Evolutionary conservation across 2,797 vertebrate species (phyloP), one percentile per base, ranked within the genome.

Genomic region (Spheniscus humboldti): DNA sequence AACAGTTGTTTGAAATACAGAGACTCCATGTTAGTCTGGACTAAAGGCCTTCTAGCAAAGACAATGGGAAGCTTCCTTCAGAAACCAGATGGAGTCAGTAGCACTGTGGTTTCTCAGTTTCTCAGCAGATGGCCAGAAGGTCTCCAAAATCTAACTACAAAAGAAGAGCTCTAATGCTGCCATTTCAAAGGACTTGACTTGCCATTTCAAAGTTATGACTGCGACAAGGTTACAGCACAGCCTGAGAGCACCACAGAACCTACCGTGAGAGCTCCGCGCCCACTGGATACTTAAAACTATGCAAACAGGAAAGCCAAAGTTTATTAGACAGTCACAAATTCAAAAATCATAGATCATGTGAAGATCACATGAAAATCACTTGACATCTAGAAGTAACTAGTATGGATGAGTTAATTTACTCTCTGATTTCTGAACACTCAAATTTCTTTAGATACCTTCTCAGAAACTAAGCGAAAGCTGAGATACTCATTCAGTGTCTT

Each of bases 161-260:
- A 67, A 55, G 20, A n/a, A 76, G 19, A 48, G 11, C 37, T 81
- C 22, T 45, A 17, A 52, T 67, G 63, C 24, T 74, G 35, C 22
- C 24, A 4, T 28, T 43, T 91, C n/a, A 63, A 59, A 63, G 27
- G n/a, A 19, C 17, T 39, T 81, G 37, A 57, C 45, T 67, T 69
- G 35, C 13, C 47, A 19, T 63, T 87, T 83, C 59, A 31, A 48
- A 68, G 11, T 25, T 3, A 13, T 20, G 50, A 6, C 47, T 24
- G 14, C 5, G 18, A 7, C 22, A 13, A 37, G 22, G 37, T 62
- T n/a, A 22, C 37, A 62, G 56, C 60, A 24, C 5, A 55, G 50
- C 19, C 37, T 2, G 3, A 35, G 41, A 73, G 23, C 35, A 41
- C 30, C 30, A 23, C 0, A 0, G 68, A 48, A 24, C 73, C 45